A percentile compares a stretch with the other conserved stretches of the same genome.
Conservation (phyloP, 2,113 vertebrate genomes). For the Catharus fuscescens region DNA sequence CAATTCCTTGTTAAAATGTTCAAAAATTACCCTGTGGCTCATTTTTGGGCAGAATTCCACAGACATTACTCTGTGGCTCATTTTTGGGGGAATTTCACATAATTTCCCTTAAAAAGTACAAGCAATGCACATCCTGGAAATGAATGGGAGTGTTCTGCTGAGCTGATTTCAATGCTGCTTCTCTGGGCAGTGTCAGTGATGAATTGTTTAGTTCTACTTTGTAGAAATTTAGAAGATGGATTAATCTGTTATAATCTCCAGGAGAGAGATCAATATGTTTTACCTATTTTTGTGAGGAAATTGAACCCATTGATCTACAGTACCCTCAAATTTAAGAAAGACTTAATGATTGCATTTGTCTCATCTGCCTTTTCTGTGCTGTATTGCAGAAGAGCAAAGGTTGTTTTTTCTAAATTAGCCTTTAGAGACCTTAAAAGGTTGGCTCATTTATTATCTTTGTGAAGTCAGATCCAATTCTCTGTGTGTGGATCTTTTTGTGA, state of each 20-base stretch:
- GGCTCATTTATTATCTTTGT: not conserved
- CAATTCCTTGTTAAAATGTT: not conserved
- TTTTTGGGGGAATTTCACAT: not conserved
- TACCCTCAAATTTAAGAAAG: not conserved
- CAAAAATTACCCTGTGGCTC: not conserved
- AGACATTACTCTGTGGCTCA: not conserved
- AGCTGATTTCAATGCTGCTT: not conserved
- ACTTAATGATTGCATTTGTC: constrained; percentile 5
- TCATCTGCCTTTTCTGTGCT: not conserved
- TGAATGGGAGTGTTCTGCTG: not conserved
- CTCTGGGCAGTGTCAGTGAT: not conserved
- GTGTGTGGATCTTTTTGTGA: not conserved
- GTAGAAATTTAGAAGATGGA: not conserved
- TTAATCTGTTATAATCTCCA: not conserved
- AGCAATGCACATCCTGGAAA: not conserved
- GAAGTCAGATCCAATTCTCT: not conserved
- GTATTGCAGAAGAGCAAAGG: not conserved
- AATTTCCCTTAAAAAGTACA: not conserved
- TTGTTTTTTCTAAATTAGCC: not conserved
- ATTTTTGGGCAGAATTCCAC: not conserved
- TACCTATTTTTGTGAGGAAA: not conserved
- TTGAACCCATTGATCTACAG: not conserved
- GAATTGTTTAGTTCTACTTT: not conserved
- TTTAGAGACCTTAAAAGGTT: not conserved
- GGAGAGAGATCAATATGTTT: not conserved